Percentiles rank a stretch among this genome's conserved stretches.
phyloP scores from a whole-genome alignment of 2,888 invertebrate species.

The Eupithecia vulgata region DNA sequence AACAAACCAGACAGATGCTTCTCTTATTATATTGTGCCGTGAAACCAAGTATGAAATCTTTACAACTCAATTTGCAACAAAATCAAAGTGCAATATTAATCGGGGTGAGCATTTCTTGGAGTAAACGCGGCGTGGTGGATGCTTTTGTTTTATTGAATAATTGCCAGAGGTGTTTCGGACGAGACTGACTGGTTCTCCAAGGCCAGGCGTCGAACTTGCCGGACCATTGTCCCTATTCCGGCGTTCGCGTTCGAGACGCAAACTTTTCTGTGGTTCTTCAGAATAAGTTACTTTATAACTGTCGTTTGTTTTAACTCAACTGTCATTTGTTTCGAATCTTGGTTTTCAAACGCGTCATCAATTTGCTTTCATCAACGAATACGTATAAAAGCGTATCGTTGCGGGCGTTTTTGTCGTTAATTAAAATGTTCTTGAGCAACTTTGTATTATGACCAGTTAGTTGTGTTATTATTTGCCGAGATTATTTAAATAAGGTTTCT shows the following conservation, averaged over 20 bases:
- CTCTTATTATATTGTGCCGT: not conserved
- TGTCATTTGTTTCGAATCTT: conserved; percentile 19
- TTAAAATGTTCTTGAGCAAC: conserved; percentile 26
- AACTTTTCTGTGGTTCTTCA: conserved; percentile 18
- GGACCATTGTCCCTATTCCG: conserved; percentile 66
- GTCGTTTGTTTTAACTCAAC: conserved; percentile 11
- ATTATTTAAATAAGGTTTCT: conserved; percentile 27
- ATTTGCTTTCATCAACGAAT: conserved; percentile 8
- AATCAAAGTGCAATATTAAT: conserved; percentile 57
- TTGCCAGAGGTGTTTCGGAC: conserved; percentile 82
- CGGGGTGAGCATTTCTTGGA: conserved; percentile 70
- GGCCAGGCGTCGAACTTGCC: conserved; percentile 82
- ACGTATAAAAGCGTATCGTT: not conserved
- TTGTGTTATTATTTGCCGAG: conserved; percentile 17
- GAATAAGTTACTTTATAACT: conserved; percentile 29
- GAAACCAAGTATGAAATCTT: conserved; percentile 9
- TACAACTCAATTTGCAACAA: conserved; percentile 30
- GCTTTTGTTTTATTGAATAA: conserved; percentile 84
- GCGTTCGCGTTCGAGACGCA: conserved; percentile 39
- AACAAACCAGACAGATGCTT: not conserved
- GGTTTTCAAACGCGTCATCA: conserved; percentile 2
- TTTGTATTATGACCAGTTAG: conserved; percentile 7
- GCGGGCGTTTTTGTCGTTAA: conserved; percentile 5
- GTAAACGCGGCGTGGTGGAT: conserved; percentile 71
- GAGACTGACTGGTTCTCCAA: conserved; percentile 81